Conservation (phyloP, 2,888 invertebrate species). For the Unio pictorum region DNA sequence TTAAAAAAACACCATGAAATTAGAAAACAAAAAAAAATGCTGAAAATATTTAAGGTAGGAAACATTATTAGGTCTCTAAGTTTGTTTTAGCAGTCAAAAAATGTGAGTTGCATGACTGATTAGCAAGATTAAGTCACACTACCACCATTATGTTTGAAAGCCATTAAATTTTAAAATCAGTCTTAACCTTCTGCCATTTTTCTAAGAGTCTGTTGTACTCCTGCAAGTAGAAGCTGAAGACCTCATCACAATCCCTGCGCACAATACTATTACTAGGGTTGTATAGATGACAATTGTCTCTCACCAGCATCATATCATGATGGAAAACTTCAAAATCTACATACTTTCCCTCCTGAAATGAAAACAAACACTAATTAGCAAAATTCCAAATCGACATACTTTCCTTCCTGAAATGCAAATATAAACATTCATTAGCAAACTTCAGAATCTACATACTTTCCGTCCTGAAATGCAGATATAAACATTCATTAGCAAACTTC, state of each 20-base stretch:
- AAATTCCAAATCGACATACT: not conserved
- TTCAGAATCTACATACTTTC: not conserved
- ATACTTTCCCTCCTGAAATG: slow-evolving; percentile 59
- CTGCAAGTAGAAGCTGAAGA: slow-evolving; percentile 65
- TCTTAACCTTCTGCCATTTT: slow-evolving; percentile 59
- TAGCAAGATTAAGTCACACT: not conserved
- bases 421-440: not conserved
- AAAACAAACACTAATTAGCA: not conserved
- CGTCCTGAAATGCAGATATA: not conserved
- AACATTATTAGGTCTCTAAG: too few species aligned
- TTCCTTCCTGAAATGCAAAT: not conserved
- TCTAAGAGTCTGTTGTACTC: slow-evolving; percentile 66
- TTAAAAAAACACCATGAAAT: too few species aligned
- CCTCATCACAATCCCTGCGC: slow-evolving; percentile 68
- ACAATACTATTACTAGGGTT: slow-evolving; percentile 68
- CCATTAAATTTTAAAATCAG: not conserved
- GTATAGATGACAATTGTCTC: slow-evolving; percentile 68
- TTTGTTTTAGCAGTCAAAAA: too few species aligned
- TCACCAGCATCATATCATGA: slow-evolving; percentile 68
- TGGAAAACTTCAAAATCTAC: slow-evolving; percentile 67
- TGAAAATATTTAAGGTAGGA: too few species aligned
- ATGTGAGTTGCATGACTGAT: too few species aligned
- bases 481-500: slow-evolving; percentile 61
- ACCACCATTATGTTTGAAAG: not conserved
- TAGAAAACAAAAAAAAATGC: too few species aligned